These are phyloP conservation scores for Cremastinae sp. DNA, from an alignment of 2,888 invertebrate species.

Conservation along the genomic window DNA sequence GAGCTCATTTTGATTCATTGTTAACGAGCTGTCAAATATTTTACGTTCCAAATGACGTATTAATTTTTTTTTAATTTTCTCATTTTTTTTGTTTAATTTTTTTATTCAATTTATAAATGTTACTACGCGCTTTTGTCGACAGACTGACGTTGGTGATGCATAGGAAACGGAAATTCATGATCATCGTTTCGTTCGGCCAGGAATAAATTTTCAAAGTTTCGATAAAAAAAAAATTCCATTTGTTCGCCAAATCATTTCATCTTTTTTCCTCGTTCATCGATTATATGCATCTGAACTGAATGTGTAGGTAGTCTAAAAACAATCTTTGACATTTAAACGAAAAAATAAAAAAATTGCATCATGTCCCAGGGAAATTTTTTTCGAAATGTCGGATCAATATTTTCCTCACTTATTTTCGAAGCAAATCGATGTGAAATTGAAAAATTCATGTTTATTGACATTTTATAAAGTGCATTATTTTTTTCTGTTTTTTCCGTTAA, in stretches of 20 bases:
- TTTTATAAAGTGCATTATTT: not conserved
- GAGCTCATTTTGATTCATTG: too few relatives aligned
- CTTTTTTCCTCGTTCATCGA: constrained; percentile 53
- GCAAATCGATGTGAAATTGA: not conserved
- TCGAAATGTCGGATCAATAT: not conserved
- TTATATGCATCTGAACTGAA: constrained; percentile 45
- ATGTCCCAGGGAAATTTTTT: not conserved
- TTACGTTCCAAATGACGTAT: too few relatives aligned
- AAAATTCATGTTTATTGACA: not conserved
- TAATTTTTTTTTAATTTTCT: too few relatives aligned
- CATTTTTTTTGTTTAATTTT: too few relatives aligned
- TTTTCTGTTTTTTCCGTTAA: constrained; percentile 33
- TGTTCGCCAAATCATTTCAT: constrained; percentile 51
- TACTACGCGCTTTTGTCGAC: constrained; percentile 37
- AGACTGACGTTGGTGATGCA: constrained; percentile 29
- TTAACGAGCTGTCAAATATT: too few relatives aligned
- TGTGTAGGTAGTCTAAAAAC: constrained; percentile 54
- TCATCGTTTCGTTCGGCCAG: constrained; percentile 13
- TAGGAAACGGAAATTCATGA: constrained; percentile 28
- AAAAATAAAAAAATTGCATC: constrained; percentile 21
- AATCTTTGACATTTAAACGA: not conserved
- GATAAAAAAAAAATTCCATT: constrained; percentile 46
- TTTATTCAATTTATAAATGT: too few relatives aligned
- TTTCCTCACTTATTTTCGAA: not conserved
- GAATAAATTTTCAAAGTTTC: constrained; percentile 13